These are phyloP conservation scores for Corella eumyota DNA, from an alignment of 23 tunicate species.

Conservation along the genomic window DNA sequence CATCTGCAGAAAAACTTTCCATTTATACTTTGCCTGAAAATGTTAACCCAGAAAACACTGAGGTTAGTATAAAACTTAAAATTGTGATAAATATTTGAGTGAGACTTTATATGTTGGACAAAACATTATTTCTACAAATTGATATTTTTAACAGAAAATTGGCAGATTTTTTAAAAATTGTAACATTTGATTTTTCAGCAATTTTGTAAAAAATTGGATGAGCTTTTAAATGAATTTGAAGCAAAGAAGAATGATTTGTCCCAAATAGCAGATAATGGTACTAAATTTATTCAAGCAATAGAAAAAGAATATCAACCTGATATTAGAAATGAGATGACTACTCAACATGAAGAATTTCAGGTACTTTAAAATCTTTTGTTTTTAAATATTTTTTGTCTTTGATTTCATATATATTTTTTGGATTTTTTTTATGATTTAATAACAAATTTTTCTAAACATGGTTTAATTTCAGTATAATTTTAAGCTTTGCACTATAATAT, in stretches of 20 bases:
- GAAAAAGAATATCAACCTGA: conserved; percentile 15
- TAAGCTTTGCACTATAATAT: too few relatives aligned
- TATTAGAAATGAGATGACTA: conserved; percentile 16
- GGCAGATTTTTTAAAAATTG: too few relatives aligned
- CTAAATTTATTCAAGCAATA: conserved; percentile 31
- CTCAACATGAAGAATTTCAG: conserved; percentile 69
- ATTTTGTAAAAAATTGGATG: conserved; percentile 41
- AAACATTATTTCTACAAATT: neutral
- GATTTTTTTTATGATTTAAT: too few relatives aligned
- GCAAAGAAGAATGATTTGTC: conserved; percentile 38
- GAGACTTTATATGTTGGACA: neutral
- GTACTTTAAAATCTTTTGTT: conserved; percentile 5
- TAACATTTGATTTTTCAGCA: too few relatives aligned
- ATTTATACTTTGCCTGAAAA: conserved; percentile 34
- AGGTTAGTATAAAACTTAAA: conserved; percentile 10
- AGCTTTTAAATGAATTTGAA: conserved; percentile 54
- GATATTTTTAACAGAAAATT: neutral
- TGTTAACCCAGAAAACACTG: conserved; percentile 32
- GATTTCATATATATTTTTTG: neutral
- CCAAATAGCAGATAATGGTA: conserved; percentile 44
- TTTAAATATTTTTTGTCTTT: neutral
- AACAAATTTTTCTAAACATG: too few relatives aligned
- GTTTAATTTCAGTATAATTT: too few relatives aligned
- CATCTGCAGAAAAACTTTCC: conserved; percentile 33
- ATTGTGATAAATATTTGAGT: neutral